phyloP scores from a whole-genome alignment of 2,888 invertebrate genomes.

The Calliopum simillimum region DNA sequence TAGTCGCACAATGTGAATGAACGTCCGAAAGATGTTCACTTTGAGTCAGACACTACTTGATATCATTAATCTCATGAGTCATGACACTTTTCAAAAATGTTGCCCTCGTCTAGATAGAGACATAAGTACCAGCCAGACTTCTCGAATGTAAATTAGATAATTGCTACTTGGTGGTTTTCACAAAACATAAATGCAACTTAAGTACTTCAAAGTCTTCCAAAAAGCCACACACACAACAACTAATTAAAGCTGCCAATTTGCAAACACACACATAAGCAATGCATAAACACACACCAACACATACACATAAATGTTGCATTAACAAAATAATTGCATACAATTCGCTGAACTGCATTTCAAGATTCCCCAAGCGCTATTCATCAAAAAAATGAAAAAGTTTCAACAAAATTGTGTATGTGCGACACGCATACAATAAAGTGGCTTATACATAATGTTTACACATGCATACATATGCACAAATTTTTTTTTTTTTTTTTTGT shows the following conservation, averaged over 20 bases:
- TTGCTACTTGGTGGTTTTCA: background rate
- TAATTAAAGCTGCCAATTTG: background rate
- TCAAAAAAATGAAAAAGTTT: no score
- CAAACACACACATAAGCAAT: background rate
- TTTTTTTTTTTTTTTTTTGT: background rate
- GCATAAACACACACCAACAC: background rate
- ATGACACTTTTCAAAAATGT: no score
- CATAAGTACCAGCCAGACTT: no score
- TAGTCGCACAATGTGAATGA: no score
- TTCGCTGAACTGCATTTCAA: background rate
- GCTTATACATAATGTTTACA: background rate
- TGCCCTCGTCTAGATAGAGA: no score
- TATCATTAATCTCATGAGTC: no score
- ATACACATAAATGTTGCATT: background rate
- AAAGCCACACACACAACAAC: background rate
- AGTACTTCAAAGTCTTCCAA: no score
- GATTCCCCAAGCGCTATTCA: no score
- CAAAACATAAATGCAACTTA: background rate
- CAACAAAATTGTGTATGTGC: no score
- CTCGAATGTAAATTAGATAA: no score
- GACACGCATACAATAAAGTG: background rate
- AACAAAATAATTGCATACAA: conserved; percentile 6
- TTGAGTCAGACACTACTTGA: no score
- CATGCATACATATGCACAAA: background rate
- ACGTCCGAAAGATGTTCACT: no score